phyloP scores from a whole-genome alignment of 1,140 invertebrate genomes.

The Harlomillsia oculata region DNA sequence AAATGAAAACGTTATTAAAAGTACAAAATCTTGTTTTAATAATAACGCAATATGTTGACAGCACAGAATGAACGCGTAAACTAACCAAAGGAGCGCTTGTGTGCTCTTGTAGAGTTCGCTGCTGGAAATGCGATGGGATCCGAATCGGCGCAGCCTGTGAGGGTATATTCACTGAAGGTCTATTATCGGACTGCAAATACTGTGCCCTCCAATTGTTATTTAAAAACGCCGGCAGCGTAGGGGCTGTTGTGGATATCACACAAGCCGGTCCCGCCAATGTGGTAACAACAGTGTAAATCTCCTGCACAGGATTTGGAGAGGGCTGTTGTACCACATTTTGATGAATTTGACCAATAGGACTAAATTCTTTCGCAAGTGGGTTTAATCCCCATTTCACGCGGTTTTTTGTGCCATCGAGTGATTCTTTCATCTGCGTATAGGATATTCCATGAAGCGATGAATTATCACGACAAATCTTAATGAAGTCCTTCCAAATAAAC shows the following conservation, averaged over 20 bases:
- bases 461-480: slow-evolving; percentile 61
- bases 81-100: no score
- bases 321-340: background rate
- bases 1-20: no score
- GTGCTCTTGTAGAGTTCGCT: background rate
- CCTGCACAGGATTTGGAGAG: background rate
- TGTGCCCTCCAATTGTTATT: background rate
- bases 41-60: no score
- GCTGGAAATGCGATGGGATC: background rate
- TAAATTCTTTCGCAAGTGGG: slow-evolving; percentile 52
- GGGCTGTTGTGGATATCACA: background rate
- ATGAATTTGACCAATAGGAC: slow-evolving; percentile 2
- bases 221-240: background rate
- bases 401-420: slow-evolving; percentile 62
- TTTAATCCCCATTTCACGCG: slow-evolving; percentile 66
- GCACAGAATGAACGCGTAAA: no score
- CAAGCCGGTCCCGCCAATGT: background rate
- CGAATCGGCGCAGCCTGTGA: background rate
- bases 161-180: background rate
- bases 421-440: slow-evolving; percentile 54
- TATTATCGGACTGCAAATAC: background rate
- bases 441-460: slow-evolving; percentile 67
- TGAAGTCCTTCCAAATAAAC: slow-evolving; percentile 72
- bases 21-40: no score
- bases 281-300: background rate